Evolutionary conservation across 2,113 vertebrate genomes (phyloP).

Genomic region (Abramis brama): DNA sequence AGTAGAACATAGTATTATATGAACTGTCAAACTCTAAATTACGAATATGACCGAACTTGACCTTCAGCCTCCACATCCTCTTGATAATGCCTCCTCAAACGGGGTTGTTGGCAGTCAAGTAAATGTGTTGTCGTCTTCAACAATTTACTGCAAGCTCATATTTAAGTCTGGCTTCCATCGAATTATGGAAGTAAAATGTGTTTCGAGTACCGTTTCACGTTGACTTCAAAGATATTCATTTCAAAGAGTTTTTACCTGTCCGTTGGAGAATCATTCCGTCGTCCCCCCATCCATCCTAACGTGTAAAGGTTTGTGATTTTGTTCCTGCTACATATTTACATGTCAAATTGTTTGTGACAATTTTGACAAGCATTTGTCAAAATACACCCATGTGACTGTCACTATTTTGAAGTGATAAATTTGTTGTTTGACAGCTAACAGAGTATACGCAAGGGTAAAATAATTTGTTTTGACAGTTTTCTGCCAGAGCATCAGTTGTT

Average conservation of each 20-base stretch:
- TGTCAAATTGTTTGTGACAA: conserved; percentile 23
- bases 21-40: background rate
- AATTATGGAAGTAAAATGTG: background rate
- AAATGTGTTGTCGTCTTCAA: background rate
- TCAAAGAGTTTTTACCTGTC: conserved; percentile 11
- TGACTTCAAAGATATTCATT: background rate
- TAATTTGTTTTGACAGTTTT: conserved; percentile 19
- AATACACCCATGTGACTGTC: conserved; percentile 36
- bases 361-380: conserved; percentile 35
- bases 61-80: background rate
- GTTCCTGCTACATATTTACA: background rate
- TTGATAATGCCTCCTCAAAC: background rate
- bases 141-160: background rate
- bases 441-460: conserved; percentile 11
- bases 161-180: background rate
- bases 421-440: conserved; percentile 16
- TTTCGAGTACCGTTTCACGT: background rate
- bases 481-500: conserved; percentile 21
- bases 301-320: background rate
- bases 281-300: background rate
- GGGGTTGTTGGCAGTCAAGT: background rate
- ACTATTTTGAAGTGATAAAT: conserved; percentile 15
- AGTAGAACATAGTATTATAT: too few species aligned
- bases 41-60: background rate
- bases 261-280: background rate